Percentiles rank a stretch among this genome's conserved stretches.
Conservation (phyloP, 2,888 invertebrate genomes). For the Pherbina coryleti region DNA sequence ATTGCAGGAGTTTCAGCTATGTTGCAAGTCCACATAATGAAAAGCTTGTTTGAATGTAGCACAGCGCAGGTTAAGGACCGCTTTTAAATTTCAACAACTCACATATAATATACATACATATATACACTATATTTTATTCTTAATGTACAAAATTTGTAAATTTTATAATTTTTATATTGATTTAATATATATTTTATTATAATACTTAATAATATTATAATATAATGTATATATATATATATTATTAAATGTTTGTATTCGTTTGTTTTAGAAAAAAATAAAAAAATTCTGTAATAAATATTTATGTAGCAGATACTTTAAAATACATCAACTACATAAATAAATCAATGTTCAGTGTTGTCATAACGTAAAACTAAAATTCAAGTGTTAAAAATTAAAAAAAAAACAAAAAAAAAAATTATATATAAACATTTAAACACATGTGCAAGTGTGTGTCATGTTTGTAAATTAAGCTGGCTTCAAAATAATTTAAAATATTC, state of each 20-base stretch:
- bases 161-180: conserved; percentile 51
- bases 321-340: background rate
- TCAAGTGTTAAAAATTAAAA: conserved; percentile 4
- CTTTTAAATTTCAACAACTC: background rate
- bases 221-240: conserved; percentile 3
- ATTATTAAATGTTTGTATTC: conserved; percentile 24
- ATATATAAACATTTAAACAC: background rate
- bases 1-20: too few species aligned
- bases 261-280: background rate
- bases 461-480: too few species aligned
- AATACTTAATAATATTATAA: too few species aligned
- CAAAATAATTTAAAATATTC: background rate
- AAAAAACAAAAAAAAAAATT: background rate
- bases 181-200: conserved; percentile 40
- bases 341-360: conserved; percentile 51
- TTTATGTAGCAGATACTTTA: background rate
- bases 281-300: background rate
- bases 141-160: conserved; percentile 51
- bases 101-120: background rate
- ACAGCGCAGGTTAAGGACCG: too few species aligned
- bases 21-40: too few species aligned
- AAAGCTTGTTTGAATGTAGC: too few species aligned
- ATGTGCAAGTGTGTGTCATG: background rate
- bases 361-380: conserved; percentile 41
- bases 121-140: conserved; percentile 24